Base-by-base conservation (phyloP, 2,113 vertebrate genomes). In the Neodon shergylaensis region DNA sequence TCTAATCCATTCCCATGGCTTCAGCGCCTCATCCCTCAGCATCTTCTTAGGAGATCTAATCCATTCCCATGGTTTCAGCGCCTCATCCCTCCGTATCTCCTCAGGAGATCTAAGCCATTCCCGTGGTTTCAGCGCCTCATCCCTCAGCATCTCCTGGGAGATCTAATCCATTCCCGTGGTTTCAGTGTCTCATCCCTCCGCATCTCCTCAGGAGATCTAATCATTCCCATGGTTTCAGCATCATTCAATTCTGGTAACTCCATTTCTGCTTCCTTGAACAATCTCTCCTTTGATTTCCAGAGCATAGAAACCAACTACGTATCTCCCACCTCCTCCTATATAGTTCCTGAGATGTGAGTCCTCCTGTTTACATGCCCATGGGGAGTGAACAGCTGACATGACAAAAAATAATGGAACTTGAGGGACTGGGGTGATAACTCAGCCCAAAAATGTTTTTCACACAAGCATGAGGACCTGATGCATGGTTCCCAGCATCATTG, bases 201-300 rank as follows among this genome's bases (percentile, higher is more conserved):
- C 26, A 39, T n/a, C 16, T 54, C 52, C 14, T 17, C 52, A 2
- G 52, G 52, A 54, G 52, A 54, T 17, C 21, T 68, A 79, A 61
- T 36, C 19, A 84, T 44, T 65, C 70, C 47, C 10, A 13, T 58
- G 54, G 54, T 58, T 58, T 58, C 54, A 58, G 5, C 17, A 21
- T 58, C 54, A 95, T 36, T 13, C 76, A 76, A n/a, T 39, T 49
- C 39, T 77, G 31, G 52, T 54, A 52, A 33, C 24, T 12, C 44
- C 36, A 68, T n/a, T 24, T 70, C 28, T 76, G 49, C 65, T 88
- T 87, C 49, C 21, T 76, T 77, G 39, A 49, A 14, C 54, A 5
- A 76, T 52, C 63, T 91, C 49, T 81, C 22, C 68, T 95, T 70
- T 79, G 79, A 95, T 17, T 28, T 76, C 72, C 52, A 90, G 79